These are phyloP conservation scores for Euspilapteryx auroguttella DNA, from an alignment of 2,888 invertebrate genomes.

Conservation along the genomic window DNA sequence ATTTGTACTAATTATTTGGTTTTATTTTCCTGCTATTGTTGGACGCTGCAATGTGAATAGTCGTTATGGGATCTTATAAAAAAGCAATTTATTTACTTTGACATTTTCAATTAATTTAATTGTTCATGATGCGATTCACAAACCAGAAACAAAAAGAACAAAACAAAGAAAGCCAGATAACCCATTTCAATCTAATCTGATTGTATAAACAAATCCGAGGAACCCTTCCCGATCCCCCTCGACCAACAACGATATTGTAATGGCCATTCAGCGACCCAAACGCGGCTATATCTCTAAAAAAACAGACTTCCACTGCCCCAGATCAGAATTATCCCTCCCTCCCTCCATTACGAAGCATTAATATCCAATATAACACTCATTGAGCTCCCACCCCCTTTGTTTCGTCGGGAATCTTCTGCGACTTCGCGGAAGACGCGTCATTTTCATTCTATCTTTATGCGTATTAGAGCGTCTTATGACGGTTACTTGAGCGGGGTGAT, in stretches of 20 bases:
- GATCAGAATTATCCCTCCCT: conserved; percentile 9
- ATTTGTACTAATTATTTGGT: too few species aligned
- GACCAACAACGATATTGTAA: conserved; percentile 21
- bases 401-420: conserved; percentile 9
- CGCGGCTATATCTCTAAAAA: conserved; percentile 19
- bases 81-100: too few species aligned
- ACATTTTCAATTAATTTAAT: too few species aligned
- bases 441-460: conserved; percentile 20
- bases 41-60: too few species aligned
- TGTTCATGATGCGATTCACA: too few species aligned
- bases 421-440: conserved; percentile 15
- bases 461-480: conserved; percentile 17
- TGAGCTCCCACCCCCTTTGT: conserved; percentile 13
- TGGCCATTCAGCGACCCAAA: conserved; percentile 20
- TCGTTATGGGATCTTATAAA: too few species aligned
- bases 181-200: too few species aligned
- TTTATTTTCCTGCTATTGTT: too few species aligned
- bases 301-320: conserved; percentile 6
- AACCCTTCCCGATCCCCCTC: conserved; percentile 12
- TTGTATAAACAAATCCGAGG: conserved; percentile 15
- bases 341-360: conserved; percentile 17
- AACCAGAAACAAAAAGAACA: too few species aligned
- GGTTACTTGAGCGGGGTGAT: conserved; percentile 6
- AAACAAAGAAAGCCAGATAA: too few species aligned
- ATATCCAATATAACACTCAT: conserved; percentile 32